Evolutionary conservation across 2,888 invertebrate species (phyloP).

Genomic region (Lycophotia porphyrea): DNA sequence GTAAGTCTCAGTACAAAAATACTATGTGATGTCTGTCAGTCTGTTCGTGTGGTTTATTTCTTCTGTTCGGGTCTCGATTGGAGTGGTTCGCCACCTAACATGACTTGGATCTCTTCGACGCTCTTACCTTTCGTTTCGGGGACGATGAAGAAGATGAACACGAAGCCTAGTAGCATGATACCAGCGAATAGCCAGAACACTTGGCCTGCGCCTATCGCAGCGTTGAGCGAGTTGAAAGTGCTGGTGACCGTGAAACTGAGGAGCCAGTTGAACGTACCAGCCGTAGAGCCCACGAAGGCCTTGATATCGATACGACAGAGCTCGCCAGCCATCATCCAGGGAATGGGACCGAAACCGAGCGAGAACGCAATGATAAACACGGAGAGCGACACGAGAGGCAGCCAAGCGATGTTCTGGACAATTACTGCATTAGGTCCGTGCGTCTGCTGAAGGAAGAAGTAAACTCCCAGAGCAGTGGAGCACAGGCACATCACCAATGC

Average conservation of each 20-base stretch:
- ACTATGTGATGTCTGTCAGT: constrained; percentile 76
- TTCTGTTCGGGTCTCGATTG: constrained; percentile 75
- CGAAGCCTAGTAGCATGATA: constrained; percentile 91
- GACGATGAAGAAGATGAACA: constrained; percentile 92
- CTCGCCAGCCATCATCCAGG: constrained; percentile 96
- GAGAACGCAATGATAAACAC: constrained; percentile 95
- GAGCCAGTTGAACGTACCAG: constrained; percentile 95
- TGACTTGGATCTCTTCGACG: constrained; percentile 91
- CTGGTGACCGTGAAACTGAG: constrained; percentile 95
- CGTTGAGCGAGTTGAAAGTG: constrained; percentile 91
- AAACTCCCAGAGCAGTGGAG: constrained; percentile 93
- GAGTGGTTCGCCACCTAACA: constrained; percentile 82
- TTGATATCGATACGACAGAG: constrained; percentile 95
- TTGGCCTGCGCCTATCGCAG: constrained; percentile 90
- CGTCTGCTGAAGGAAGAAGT: constrained; percentile 89
- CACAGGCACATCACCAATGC: constrained; percentile 93
- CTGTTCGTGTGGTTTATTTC: constrained; percentile 76
- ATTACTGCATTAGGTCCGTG: constrained; percentile 77
- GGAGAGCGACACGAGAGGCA: constrained; percentile 94
- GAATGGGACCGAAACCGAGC: constrained; percentile 96
- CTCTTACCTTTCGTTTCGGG: constrained; percentile 93
- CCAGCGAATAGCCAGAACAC: constrained; percentile 94
- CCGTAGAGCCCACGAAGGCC: constrained; percentile 93
- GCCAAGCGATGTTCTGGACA: constrained; percentile 91
- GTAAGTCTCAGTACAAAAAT: constrained; percentile 72